Evolutionary conservation across 2,113 vertebrate genomes (phyloP).

Genomic region (Microcebus tavaratra): DNA sequence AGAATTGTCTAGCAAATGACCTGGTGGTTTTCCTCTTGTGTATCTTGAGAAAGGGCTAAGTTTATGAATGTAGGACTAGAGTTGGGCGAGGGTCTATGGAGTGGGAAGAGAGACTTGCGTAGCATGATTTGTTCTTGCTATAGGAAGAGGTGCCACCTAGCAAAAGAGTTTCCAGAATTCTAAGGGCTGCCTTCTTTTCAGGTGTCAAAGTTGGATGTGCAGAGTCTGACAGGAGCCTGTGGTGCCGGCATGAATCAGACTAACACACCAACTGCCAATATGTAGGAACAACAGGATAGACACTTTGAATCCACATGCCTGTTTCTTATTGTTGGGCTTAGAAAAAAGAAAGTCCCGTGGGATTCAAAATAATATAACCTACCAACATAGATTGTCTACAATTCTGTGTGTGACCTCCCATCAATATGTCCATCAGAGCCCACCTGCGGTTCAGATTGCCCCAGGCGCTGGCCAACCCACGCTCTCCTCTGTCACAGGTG

Average conservation of each 20-base stretch:
- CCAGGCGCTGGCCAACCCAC: not conserved
- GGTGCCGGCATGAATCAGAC: not conserved
- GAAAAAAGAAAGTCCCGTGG: not conserved
- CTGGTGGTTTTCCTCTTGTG: not conserved
- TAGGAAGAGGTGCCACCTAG: not conserved
- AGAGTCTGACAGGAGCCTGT: not conserved
- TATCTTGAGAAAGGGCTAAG: not conserved
- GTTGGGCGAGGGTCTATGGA: not conserved
- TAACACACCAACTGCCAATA: not conserved
- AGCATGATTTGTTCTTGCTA: not conserved
- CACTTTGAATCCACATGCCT: not conserved
- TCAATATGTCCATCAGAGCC: not conserved
- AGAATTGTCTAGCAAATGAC: not conserved
- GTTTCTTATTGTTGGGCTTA: not conserved
- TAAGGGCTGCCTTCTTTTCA: not conserved
- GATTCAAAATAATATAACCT: not conserved
- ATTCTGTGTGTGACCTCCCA: not conserved
- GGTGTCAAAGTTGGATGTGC: not conserved
- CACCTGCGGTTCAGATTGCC: not conserved
- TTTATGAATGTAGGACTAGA: not conserved
- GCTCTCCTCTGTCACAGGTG: not conserved
- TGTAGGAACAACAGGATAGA: not conserved
- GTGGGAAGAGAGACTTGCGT: not conserved
- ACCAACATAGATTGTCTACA: not conserved
- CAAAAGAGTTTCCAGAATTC: not conserved